Base-by-base conservation (phyloP, 2,113 vertebrate species). In the Lophotis ruficrista region DNA sequence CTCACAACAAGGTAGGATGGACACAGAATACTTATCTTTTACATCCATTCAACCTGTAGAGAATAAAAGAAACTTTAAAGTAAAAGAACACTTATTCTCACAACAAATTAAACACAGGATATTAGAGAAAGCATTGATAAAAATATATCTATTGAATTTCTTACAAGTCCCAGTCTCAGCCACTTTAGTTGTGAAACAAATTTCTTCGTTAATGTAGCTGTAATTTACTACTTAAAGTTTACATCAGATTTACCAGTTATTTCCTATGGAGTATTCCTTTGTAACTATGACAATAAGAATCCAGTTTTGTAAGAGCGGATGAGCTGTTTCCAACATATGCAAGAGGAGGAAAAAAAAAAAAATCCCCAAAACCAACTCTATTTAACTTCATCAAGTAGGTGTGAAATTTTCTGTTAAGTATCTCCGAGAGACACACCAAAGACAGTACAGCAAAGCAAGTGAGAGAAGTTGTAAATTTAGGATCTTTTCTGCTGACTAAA, bases 271-370 rank as follows among this genome's bases (percentile, higher is more conserved):
- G 12, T 33, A 70, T 56, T 70, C 8, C 18, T 82, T 66, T 43
- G 9, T 23, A 45, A 33, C 47, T 47, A 78, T 1, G 5, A 20
- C 75, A 92, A 71, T 35, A 53, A 83, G 48, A 75, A 88, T 41
- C 10, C 37, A 14, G 6, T 17, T 72, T 87, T 62, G 7, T 53
- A 37, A 72, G 24, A 66, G 17, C 10, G 22, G 28, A 56, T 58
- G 12, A 33, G 14, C 14, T 14, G 12, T 37, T 70, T 64, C 18
- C 54, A 84, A 58, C 27, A 20, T 10, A 43, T 2, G 13, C 0
- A 0, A 89, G 19, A 60, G 10, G 2, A 12, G 12, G 8, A 9
- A 3, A 7, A 7, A 9, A 3, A 7, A 7, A 33, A 35, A 10
- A 51, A 51, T 24, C 50, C 50, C 23, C 50, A 14, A 15, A 33